Evolutionary conservation across 2,888 invertebrate genomes (phyloP), one percentile per base, ranked within the genome.

Genomic region (Sphinx pinastri): DNA sequence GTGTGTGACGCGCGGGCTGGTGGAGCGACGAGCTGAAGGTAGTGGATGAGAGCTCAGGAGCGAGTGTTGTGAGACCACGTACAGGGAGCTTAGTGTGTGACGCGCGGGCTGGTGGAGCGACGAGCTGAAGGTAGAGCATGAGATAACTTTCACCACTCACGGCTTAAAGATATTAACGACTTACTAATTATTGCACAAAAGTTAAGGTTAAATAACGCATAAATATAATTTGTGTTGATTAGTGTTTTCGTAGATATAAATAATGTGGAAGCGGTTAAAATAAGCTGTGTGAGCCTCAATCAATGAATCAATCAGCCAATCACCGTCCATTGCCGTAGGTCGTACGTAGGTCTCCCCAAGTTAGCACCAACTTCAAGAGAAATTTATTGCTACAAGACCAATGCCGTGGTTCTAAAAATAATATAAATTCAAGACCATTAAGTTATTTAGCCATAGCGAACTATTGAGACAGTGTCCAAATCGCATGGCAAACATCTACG

Each of bases 191-290:
- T 60, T 60, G 47, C 63, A 60, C 47, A 49, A 49, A 60, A 45
- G 13, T 49, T 49, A 63, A 63, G 63, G 49, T 63, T 49, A 19
- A 49, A 6, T 63, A 12, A 63, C 19, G 47, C 19, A 49, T 19
- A 63, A 47, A 49, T 47, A 49, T 63, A 63, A 49, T 63, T 63
- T n/a, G 60, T 63, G 47, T 63, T 63, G 63, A 63, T 49, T 63
- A 63, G 47, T 19, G 19, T 19, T 47, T 60, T 0, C 49, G 49
- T 0, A 25, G 63, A 63, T 19, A 63, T 63, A 63, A 7, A 19
- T 7, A 13, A 0, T 49, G 0, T 13, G 6, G 19, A 49, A 63
- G 47, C 16, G 63, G 12, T 19, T 25, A 25, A 25, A 25, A 25
- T 25, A 25, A 25, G 25, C 1, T 25, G 2, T 25, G 25, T 25